Conservation (phyloP, 2,113 vertebrate species). For the Otocyon megalotis region DNA sequence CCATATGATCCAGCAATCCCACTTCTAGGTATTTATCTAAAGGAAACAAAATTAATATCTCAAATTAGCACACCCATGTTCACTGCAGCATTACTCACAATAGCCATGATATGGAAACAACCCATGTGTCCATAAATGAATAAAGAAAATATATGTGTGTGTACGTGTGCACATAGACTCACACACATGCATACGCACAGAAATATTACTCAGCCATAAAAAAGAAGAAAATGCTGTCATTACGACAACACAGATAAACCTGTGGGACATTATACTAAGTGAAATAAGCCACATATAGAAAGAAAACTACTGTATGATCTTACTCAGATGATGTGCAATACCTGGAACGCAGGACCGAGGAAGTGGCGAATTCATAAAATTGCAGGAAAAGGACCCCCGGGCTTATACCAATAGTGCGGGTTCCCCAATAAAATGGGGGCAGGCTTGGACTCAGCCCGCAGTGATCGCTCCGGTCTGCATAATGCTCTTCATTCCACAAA, state of each 20-base stretch:
- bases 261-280: neutral
- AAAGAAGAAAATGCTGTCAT: neutral
- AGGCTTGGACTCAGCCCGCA: neutral
- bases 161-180: neutral
- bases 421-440: slow-evolving; percentile 2
- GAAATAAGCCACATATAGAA: neutral
- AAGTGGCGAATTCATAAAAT: neutral
- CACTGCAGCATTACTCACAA: neutral
- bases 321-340: neutral
- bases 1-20: neutral
- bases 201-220: neutral
- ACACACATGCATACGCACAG: neutral
- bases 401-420: neutral
- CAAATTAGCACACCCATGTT: neutral
- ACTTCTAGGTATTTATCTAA: neutral
- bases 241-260: neutral
- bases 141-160: neutral
- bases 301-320: neutral
- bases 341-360: neutral
- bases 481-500: neutral
- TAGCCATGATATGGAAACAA: neutral
- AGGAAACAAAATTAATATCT: neutral
- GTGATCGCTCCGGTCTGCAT: neutral
- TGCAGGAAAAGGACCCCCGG: neutral
- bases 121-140: neutral